Base-by-base conservation (phyloP, 2,888 invertebrate genomes). In the Aethes cnicana region DNA sequence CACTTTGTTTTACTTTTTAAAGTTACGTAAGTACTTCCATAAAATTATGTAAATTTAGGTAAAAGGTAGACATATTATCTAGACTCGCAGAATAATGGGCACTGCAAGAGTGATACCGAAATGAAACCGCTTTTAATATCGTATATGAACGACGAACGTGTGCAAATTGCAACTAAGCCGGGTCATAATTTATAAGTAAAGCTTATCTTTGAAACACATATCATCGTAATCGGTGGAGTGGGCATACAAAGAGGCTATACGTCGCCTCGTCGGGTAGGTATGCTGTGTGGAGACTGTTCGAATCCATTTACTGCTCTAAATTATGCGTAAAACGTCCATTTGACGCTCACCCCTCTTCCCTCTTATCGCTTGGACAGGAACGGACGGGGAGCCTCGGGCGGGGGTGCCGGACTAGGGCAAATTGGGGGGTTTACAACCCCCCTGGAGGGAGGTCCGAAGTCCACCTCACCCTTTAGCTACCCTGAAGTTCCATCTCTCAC, bases 321-420 rank as follows among this genome's bases (percentile, higher is more conserved):
- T 90, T 90, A 90, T 90, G 90, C 90, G 90, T 90, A 90, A 90
- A 90, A 90, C 90, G 90, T 90, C 90, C 89, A 89, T 89, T 90
- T 89, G 89, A 86, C 86, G 86, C 81, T 80, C 86, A 77, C 87
- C 84, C 86, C 87, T 87, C 87, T 87, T 81, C 82, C 84, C 87
- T 88, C 88, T 88, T 88, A 88, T 88, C 87, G 88, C 86, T 85
- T 87, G 88, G 88, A 87, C 88, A 88, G 88, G 76, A 84, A 78
- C 83, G 71, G 69, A 67, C 69, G 83, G 79, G 80, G 84, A 74
- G 84, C 84, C 82, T 72, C 79, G 80, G 85, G 85, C 85, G 86
- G 88, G 81, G 86, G 84, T 78, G 85, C 88, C 81, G 88, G 88
- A 88, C 88, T 86, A 86, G 88, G 88, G 87, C 85, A 84, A 84